Percentiles rank a stretch among this genome's conserved stretches.
Conservation (phyloP, 2,113 vertebrate genomes). For the Tor tambroides region DNA sequence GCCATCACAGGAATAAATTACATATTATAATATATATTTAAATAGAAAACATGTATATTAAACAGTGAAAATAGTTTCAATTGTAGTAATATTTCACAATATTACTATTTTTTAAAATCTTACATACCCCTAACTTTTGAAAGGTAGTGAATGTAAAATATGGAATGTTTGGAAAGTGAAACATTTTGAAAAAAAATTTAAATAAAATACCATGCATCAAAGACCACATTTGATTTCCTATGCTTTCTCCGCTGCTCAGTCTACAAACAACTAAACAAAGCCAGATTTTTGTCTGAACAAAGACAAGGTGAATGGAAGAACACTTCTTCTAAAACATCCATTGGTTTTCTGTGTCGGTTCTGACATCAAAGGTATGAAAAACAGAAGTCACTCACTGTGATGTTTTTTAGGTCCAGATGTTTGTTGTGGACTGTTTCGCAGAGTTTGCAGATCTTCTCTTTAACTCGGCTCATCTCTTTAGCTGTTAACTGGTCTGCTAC, state of each 20-base stretch:
- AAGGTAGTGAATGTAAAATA: not conserved
- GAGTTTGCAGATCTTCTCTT: slow-evolving; percentile 96
- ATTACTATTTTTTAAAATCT: too few species aligned
- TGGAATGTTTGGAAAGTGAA: not conserved
- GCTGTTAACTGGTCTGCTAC: slow-evolving; percentile 87
- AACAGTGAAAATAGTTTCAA: too few species aligned
- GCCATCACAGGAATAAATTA: too few species aligned
- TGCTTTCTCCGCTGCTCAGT: not conserved
- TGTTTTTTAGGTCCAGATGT: slow-evolving; percentile 97
- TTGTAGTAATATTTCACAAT: too few species aligned
- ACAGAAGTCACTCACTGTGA: slow-evolving; percentile 82
- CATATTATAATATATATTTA: too few species aligned
- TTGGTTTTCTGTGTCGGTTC: not conserved
- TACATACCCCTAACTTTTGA: not conserved
- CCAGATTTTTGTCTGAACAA: slow-evolving; percentile 1
- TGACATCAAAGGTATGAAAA: not conserved
- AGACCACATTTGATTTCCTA: not conserved
- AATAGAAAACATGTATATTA: too few species aligned
- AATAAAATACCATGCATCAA: not conserved
- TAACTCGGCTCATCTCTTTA: slow-evolving; percentile 96
- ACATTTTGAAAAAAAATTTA: not conserved
- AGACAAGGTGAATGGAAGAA: not conserved
- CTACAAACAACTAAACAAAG: slow-evolving; percentile 7
- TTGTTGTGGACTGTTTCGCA: slow-evolving; percentile 99
- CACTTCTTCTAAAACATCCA: not conserved